Conservation (phyloP, 2,888 invertebrate genomes). For the Drosophila mayaguana region DNA sequence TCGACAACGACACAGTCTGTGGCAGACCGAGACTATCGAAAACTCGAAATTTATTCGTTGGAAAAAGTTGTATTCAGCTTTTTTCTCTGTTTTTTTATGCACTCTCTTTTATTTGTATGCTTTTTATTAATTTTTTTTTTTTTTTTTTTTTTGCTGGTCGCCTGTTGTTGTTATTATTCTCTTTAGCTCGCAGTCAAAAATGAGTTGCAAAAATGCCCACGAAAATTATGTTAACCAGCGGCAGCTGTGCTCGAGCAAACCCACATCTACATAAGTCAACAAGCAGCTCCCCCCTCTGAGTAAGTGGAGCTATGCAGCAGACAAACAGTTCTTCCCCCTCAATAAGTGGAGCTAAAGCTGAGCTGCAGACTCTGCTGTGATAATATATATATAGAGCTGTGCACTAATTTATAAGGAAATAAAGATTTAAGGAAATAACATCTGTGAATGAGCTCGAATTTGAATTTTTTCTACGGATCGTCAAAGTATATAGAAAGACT, state of each 20-base stretch:
- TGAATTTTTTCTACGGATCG: background rate
- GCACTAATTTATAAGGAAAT: conserved; percentile 1
- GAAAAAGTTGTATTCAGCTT: conserved; percentile 76
- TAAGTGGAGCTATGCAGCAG: background rate
- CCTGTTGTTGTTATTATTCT: conserved; percentile 36
- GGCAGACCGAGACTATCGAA: conserved; percentile 81
- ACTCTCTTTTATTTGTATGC: conserved; percentile 22
- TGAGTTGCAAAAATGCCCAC: conserved; percentile 75
- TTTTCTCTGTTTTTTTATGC: conserved; percentile 28
- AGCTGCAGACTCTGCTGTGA: background rate
- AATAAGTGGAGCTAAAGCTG: background rate
- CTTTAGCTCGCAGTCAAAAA: conserved; percentile 55
- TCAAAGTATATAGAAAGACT: background rate
- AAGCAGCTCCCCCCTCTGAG: background rate
- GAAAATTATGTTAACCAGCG: conserved; percentile 80
- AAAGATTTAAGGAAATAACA: too few species aligned
- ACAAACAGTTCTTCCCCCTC: too few species aligned
- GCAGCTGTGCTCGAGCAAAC: conserved; percentile 69
- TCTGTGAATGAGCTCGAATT: background rate
- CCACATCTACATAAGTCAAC: conserved; percentile 40
- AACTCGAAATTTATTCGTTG: conserved; percentile 81
- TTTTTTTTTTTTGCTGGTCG: conserved; percentile 33
- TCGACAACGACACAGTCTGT: conserved; percentile 71
- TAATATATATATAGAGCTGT: background rate
- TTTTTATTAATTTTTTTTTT: too few species aligned